Conservation (phyloP, 2,797 vertebrate species). For the Melanotaenia parkinsoni region DNA sequence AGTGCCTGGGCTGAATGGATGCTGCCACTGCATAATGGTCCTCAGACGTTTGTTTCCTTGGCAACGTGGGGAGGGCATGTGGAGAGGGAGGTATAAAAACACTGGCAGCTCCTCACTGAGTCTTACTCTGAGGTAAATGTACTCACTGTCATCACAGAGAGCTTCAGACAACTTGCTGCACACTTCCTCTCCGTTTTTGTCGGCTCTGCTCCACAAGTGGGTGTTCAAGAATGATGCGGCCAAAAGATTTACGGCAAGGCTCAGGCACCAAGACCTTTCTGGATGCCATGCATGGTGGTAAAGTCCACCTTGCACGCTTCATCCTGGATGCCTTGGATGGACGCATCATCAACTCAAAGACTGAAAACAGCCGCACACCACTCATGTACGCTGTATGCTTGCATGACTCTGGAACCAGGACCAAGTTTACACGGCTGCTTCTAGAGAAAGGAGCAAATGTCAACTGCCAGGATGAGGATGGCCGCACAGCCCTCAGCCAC, state of each 20-base stretch:
- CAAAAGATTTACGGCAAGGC: conserved; percentile 90
- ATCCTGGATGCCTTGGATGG: conserved; percentile 92
- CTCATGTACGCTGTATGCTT: conserved; percentile 90
- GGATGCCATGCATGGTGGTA: conserved; percentile 91
- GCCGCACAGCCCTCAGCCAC: conserved; percentile 88
- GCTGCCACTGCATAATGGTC: conserved; percentile 82
- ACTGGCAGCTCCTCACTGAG: conserved; percentile 72
- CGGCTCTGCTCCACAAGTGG: conserved; percentile 38
- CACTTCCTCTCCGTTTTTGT: conserved; percentile 43
- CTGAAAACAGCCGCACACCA: conserved; percentile 88
- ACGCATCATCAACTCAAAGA: conserved; percentile 89
- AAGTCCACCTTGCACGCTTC: conserved; percentile 91
- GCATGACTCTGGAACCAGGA: conserved; percentile 82
- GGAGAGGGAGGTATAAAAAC: conserved; percentile 86
- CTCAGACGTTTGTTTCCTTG: conserved; percentile 86
- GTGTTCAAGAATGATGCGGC: conserved; percentile 84
- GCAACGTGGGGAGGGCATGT: conserved; percentile 84
- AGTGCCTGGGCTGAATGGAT: conserved; percentile 83
- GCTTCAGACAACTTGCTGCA: conserved; percentile 54
- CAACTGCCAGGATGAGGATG: conserved; percentile 87
- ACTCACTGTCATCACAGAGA: conserved; percentile 60
- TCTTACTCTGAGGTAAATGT: conserved; percentile 78
- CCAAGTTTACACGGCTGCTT: conserved; percentile 88
- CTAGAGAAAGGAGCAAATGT: conserved; percentile 90
- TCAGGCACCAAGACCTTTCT: conserved; percentile 92